Percentiles rank a stretch among this genome's conserved stretches.
phyloP scores from a whole-genome alignment of 2,888 invertebrate genomes.

The Pilophorus perplexus region DNA sequence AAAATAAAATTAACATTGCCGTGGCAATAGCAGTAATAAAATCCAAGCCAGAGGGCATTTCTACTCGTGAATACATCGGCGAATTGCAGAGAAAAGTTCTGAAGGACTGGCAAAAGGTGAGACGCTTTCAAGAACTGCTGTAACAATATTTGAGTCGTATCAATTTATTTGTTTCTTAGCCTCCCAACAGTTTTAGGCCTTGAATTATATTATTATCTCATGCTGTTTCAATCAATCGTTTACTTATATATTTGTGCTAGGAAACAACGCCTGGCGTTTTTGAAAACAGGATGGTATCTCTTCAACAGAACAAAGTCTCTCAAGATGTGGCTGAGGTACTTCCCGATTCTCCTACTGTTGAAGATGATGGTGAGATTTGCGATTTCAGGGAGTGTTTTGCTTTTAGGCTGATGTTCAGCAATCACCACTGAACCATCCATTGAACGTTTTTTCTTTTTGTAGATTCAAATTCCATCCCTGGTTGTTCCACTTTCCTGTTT shows the following conservation, averaged over 20 bases:
- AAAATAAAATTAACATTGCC: constrained; percentile 30
- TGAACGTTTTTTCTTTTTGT: background rate
- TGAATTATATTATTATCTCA: background rate
- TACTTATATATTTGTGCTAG: background rate
- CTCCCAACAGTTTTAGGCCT: no score
- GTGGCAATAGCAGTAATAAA: constrained; percentile 19
- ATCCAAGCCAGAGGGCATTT: constrained; percentile 11
- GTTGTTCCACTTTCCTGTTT: background rate
- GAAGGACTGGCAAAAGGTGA: constrained; percentile 24
- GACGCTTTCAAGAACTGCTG: background rate
- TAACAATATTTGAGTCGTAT: background rate
- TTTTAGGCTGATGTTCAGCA: no score
- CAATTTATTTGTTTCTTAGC: no score
- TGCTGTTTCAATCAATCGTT: background rate
- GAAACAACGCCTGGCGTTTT: background rate
- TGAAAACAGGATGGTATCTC: background rate
- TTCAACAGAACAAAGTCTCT: background rate
- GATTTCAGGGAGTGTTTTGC: no score
- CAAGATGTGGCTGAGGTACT: constrained; percentile 21
- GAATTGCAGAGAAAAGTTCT: constrained; percentile 11
- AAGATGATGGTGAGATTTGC: constrained; percentile 1
- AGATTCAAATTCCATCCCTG: constrained; percentile 1
- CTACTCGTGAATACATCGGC: background rate
- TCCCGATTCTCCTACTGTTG: background rate
- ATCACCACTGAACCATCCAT: background rate